Conservation (phyloP, 35 echinoderm and acorn worm genomes). For the Acanthaster planci region DNA sequence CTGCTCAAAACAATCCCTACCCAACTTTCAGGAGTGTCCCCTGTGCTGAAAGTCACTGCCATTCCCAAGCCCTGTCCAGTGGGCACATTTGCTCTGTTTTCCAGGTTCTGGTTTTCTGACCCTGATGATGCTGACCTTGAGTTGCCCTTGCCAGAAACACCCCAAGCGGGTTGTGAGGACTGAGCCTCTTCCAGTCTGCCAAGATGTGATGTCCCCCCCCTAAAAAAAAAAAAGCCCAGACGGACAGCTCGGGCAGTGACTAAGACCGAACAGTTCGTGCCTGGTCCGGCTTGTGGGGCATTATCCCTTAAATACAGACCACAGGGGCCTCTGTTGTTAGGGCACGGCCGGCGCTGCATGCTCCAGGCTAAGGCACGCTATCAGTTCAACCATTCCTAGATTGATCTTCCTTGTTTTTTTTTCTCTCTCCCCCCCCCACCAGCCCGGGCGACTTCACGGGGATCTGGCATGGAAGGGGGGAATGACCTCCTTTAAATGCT, state of each 20-base stretch:
- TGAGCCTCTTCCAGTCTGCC: neutral
- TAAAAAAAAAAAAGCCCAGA: neutral
- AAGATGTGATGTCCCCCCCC: neutral
- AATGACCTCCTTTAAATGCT: too few relatives aligned
- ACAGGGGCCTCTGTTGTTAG: neutral
- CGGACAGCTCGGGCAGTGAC: neutral
- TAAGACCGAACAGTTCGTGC: neutral
- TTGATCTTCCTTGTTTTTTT: neutral
- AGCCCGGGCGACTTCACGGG: neutral
- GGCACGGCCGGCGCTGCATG: neutral
- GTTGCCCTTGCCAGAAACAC: neutral
- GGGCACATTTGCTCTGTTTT: too few relatives aligned
- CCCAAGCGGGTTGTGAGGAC: neutral
- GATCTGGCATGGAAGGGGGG: too few relatives aligned
- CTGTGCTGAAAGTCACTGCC: slow-evolving; percentile 4
- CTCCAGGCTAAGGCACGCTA: neutral
- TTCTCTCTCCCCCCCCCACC: neutral
- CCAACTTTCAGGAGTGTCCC: neutral
- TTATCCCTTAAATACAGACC: slow-evolving; percentile 23
- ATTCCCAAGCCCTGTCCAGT: neutral
- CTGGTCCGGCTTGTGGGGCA: slow-evolving; percentile 26
- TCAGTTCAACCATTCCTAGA: neutral
- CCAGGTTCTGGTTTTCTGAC: neutral
- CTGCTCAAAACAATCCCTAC: neutral
- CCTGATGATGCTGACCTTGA: slow-evolving; percentile 11